A percentile compares a stretch with the other conserved stretches of the same genome.
These are phyloP conservation scores for Argyrosomus regius DNA, from an alignment of 2,797 vertebrate genomes.

Conservation along the genomic window DNA sequence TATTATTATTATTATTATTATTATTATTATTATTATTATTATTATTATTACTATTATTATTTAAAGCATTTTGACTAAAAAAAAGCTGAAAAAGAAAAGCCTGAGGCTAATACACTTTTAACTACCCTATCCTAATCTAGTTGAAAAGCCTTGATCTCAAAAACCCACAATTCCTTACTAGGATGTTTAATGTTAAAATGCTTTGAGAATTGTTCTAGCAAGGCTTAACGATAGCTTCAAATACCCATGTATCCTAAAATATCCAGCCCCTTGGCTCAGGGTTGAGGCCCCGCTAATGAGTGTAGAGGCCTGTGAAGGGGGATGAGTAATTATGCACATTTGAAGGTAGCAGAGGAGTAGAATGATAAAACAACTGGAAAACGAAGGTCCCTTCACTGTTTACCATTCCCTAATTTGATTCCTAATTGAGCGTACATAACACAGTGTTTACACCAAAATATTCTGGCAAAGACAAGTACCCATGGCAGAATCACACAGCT, in stretches of 20 bases:
- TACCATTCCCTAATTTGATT: constrained; percentile 73
- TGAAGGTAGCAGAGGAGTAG: constrained; percentile 56
- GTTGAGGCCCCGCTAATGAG: constrained; percentile 62
- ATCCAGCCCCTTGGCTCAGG: constrained; percentile 41
- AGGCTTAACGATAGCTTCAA: constrained; percentile 36
- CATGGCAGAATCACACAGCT: constrained; percentile 32
- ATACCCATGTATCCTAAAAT: constrained; percentile 54
- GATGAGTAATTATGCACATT: constrained; percentile 72
- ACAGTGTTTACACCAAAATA: constrained; percentile 73
- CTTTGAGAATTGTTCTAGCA: constrained; percentile 26
- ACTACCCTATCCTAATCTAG: not conserved
- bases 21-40: not conserved
- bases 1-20: not conserved
- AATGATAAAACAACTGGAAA: constrained; percentile 70
- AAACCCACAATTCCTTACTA: constrained; percentile 1
- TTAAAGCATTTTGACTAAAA: constrained; percentile 6
- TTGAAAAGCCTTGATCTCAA: constrained; percentile 11
- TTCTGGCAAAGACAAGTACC: constrained; percentile 59
- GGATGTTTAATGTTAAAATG: constrained; percentile 25
- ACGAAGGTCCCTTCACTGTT: constrained; percentile 73
- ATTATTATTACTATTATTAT: not conserved
- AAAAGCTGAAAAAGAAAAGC: not conserved
- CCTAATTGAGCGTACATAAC: constrained; percentile 74
- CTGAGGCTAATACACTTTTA: not conserved
- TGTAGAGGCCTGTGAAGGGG: constrained; percentile 51